phyloP scores from a whole-genome alignment of 2,888 invertebrate genomes.

The Dryadula phaetusa region DNA sequence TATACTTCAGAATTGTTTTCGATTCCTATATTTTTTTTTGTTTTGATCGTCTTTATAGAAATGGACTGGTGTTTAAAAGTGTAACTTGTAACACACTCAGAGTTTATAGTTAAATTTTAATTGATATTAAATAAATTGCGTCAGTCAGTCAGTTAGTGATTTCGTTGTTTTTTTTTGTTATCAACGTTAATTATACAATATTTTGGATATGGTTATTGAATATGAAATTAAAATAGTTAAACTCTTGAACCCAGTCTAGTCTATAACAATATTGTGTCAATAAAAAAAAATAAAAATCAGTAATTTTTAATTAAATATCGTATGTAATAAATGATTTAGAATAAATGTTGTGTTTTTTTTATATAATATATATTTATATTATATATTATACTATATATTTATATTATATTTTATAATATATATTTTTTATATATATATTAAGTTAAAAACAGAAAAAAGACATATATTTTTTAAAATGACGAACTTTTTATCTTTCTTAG shows the following conservation, averaged over 20 bases:
- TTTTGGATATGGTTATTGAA: neutral
- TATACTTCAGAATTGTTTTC: neutral
- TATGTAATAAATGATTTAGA: constrained; percentile 7
- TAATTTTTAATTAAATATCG: neutral
- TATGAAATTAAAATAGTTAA: constrained; percentile 53
- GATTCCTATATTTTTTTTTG: neutral
- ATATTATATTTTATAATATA: too few species aligned
- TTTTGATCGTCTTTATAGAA: constrained; percentile 13
- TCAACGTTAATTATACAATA: too few species aligned
- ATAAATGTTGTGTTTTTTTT: neutral
- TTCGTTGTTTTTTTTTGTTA: too few species aligned
- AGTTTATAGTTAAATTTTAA: neutral
- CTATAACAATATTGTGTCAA: constrained; percentile 17
- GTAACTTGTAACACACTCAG: constrained; percentile 35
- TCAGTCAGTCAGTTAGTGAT: neutral
- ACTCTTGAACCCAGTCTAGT: constrained; percentile 70
- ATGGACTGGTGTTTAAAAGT: constrained; percentile 46
- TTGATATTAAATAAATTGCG: neutral
- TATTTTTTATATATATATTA: too few species aligned
- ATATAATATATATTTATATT: neutral
- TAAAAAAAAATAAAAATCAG: constrained; percentile 7
- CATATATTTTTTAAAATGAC: too few species aligned
- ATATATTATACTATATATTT: too few species aligned
- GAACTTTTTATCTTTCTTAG: too few species aligned
- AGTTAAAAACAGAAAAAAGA: too few species aligned